These are phyloP conservation scores for Rhorus exstirpatorius DNA, from an alignment of 2,888 invertebrate species.

Conservation along the genomic window DNA sequence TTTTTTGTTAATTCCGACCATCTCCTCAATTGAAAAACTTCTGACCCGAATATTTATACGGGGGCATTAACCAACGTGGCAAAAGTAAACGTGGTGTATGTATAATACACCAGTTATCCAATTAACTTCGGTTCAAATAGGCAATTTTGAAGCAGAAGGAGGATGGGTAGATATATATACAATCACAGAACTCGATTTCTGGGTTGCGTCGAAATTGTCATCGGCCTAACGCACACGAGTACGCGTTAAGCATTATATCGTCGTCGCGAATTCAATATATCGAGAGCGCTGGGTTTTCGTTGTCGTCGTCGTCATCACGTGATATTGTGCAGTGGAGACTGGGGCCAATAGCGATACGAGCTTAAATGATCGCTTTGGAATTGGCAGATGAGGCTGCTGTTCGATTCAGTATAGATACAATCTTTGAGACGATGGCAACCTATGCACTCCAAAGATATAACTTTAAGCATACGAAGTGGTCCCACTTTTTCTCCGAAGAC, in stretches of 20 bases:
- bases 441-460: no score
- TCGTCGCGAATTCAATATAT: constrained; percentile 9
- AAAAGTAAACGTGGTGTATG: constrained; percentile 71
- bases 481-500: no score
- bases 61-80: constrained; percentile 44
- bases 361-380: no score
- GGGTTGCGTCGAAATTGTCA: constrained; percentile 43
- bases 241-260: neutral
- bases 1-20: neutral
- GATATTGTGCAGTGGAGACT: no score
- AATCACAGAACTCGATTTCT: neutral
- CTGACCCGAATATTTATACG: neutral
- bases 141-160: no score
- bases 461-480: no score
- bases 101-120: constrained; percentile 74
- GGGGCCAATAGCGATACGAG: no score
- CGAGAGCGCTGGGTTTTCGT: constrained; percentile 12
- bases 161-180: constrained; percentile 11
- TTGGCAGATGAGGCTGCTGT: no score
- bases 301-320: constrained; percentile 6
- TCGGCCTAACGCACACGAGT: constrained; percentile 8
- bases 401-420: no score
- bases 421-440: no score
- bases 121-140: constrained; percentile 72
- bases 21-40: neutral